Evolutionary conservation across 2,797 vertebrate species (phyloP), one percentile per base, ranked within the genome.

Genomic region (Poecilia velifera): DNA sequence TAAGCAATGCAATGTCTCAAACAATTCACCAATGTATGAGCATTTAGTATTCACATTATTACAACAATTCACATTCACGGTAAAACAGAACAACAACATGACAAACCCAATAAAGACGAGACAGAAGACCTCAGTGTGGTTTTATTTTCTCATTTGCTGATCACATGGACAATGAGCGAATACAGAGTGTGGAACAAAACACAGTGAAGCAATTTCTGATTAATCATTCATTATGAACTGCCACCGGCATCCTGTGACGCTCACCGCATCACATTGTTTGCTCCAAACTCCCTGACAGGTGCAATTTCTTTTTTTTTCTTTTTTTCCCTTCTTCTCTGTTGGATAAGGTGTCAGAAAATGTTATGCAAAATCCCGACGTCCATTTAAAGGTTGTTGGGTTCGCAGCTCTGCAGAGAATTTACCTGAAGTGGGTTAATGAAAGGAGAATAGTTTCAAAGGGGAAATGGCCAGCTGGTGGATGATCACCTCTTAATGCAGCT

Each of bases 391-490:
- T 46, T 66, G 4, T 49, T 41, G 51, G 74, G 81, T 62, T 87
- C n/a, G 3, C 47, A 45, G 68, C 66, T 34, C 76, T 47, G 76
- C 59, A 72, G 83, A 79, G 78, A 89, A 85, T 83, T 77, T 74
- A 73, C 71, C 84, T 84, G 49, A 84, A 88, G 80, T 83, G 74
- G 77, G 77, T 84, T 87, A 83, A 84, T 72, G 78, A 87, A 86
- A 88, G 73, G 39, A 51, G 76, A 87, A 85, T 68, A 39, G 77
- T 88, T 92, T 88, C 83, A 84, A 90, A 86, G 80, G 46, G 51
- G 86, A 46, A 82, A 18, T 36, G 78, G 82, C 57, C 75, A 51
- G 72, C 80, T 77, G 76, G 59, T 74, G 62, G 45, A 85, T 34
- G 79, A 70, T 71, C 73, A 18, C 72, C 12, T 76, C 51, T 80